Base-by-base conservation (phyloP, 2,888 invertebrate genomes). In the Agriopis leucophaearia region DNA sequence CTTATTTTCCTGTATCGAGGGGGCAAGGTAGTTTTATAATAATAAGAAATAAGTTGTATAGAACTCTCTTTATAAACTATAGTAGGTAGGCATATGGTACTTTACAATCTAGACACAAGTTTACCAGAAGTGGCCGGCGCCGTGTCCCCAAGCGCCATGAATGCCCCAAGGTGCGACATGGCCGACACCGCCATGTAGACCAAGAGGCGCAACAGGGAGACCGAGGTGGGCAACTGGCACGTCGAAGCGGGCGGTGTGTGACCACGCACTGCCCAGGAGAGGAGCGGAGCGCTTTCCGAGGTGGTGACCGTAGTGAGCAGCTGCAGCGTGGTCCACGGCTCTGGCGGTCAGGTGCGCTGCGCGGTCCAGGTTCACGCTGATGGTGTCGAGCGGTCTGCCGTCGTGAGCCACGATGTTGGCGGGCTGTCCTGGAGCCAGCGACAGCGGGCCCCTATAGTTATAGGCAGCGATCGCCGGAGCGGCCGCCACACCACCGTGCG, bases 21-120 rank as follows among this genome's bases (percentile, higher is more conserved):
- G 51, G 64, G 66, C 15, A 72, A 70, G 61, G 48, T 51, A 70
- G 40, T 12, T 64, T 56, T 62, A 63, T 38, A 74, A 66, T 71
- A 74, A 71, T 57, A 74, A 78, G n/a, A 47, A 73, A 74, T 58
- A 51, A 57, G 62, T 60, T 73, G 68, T 81, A 70, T 73, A 78
- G 78, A 92, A 91, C 92, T 92, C 92, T 91, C 91, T 92, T 90
- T 89, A 89, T 90, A 87, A 84, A 79, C 82, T 87, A 85, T 73
- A 80, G 70, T 81, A 82, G 79, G 78, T 80, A 78, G 76, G 77
- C 75, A 73, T 77, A 79, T 61, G 77, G 70, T 78, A 74, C 68
- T 57, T 72, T 76, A 77, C 70, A 77, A 67, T 77, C 74, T 77
- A 78, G 27, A 74, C 66, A 76, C 71, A 68, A 74, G 27, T 78